Conservation (phyloP, 2,113 vertebrate genomes). For the Mustelus asterias region DNA sequence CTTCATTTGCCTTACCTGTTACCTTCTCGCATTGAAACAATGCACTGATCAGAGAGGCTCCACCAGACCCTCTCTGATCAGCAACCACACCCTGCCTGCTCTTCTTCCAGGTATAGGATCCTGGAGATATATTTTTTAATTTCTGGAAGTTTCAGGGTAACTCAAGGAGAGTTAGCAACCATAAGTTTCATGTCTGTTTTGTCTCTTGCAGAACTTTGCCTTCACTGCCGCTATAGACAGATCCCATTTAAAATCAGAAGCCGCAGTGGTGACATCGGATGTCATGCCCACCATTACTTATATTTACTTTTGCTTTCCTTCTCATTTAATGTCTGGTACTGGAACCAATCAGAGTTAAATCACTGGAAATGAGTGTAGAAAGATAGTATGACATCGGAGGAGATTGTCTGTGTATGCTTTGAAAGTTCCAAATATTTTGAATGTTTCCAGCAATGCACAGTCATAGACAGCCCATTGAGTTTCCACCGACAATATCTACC, state of each 20-base stretch:
- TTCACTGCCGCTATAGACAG: not conserved
- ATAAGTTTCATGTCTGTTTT: not conserved
- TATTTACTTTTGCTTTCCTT: not conserved
- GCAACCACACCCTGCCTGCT: no score
- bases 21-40: no score
- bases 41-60: no score
- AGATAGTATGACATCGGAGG: not conserved
- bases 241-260: not conserved
- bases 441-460: not conserved
- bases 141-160: not conserved
- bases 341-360: not conserved
- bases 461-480: no score
- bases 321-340: not conserved
- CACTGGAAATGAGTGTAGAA: not conserved
- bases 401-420: not conserved
- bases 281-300: not conserved
- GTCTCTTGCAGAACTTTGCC: no score
- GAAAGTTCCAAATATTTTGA: constrained; percentile 7
- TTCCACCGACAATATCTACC: no score
- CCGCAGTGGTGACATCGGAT: not conserved
- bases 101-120: not conserved
- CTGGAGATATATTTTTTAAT: not conserved
- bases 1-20: no score
- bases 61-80: no score
- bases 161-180: not conserved